These are phyloP conservation scores for Pherbina coryleti DNA, from an alignment of 2,888 invertebrate species.

Conservation along the genomic window DNA sequence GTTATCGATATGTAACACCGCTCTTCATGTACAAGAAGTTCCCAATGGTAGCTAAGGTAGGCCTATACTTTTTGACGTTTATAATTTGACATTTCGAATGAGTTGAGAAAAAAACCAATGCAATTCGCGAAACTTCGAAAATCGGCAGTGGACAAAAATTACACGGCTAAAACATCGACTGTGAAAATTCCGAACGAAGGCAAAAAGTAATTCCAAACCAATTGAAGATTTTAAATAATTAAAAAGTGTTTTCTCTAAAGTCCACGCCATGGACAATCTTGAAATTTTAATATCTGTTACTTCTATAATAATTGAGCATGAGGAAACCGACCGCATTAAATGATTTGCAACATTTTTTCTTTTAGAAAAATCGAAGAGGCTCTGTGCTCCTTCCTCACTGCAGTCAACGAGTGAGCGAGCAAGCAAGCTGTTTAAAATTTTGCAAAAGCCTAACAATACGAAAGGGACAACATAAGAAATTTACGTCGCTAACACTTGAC, in stretches of 20 bases:
- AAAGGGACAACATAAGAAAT: slow-evolving; percentile 35
- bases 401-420: slow-evolving; percentile 20
- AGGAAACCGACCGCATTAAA: background rate
- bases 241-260: no score
- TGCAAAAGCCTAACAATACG: slow-evolving; percentile 25
- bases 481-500: background rate
- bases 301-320: background rate
- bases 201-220: no score
- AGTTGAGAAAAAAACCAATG: background rate
- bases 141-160: background rate
- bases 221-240: no score
- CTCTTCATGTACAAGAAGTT: background rate
- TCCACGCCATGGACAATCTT: background rate
- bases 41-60: background rate
- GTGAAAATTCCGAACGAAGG: background rate
- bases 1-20: background rate
- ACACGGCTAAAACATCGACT: background rate
- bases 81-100: slow-evolving; percentile 11
- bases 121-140: slow-evolving; percentile 18
- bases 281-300: no score
- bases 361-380: slow-evolving; percentile 31
- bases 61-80: background rate
- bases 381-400: background rate
- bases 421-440: slow-evolving; percentile 12
- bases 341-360: slow-evolving; percentile 25